These are phyloP conservation scores for Thysanoteuthis rhombus DNA, from an alignment of 2,888 invertebrate species.

Conservation along the genomic window DNA sequence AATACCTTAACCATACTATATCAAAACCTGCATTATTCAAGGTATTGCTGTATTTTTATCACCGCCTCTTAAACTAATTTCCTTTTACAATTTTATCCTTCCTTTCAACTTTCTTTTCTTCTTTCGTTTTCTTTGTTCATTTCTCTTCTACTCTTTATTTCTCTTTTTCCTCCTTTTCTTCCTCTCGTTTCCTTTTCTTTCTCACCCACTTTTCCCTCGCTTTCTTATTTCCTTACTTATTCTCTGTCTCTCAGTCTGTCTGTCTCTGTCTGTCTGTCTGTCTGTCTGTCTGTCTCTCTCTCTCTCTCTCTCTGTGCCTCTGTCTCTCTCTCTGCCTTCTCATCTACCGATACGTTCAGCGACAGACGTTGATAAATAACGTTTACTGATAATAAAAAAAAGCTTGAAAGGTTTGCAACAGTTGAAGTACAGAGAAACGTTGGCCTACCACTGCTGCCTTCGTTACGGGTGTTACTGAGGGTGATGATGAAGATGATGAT, in stretches of 20 bases:
- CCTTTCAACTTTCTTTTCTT: not conserved
- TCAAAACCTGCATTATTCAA: too few species aligned
- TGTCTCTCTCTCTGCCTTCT: not conserved
- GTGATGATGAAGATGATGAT: not conserved
- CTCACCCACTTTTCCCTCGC: not conserved
- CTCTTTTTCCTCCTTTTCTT: not conserved
- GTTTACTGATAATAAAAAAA: not conserved
- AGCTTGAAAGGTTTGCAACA: too few species aligned
- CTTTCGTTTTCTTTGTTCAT: not conserved
- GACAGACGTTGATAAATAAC: not conserved
- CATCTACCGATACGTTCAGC: not conserved
- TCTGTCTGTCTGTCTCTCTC: not conserved
- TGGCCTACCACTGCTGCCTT: not conserved
- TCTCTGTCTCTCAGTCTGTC: not conserved
- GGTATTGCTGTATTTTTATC: too few species aligned
- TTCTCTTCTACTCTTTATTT: not conserved
- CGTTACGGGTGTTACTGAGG: not conserved
- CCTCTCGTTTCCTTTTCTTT: not conserved
- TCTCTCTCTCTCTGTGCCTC: not conserved
- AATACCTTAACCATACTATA: too few species aligned
- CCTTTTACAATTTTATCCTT: not conserved
- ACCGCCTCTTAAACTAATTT: not conserved
- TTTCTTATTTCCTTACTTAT: not conserved
- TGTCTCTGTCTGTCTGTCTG: not conserved
- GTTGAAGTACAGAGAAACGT: not conserved